Evolutionary conservation across 2,797 vertebrate genomes (phyloP).

Genomic region (Coregonus ussuriensis): DNA sequence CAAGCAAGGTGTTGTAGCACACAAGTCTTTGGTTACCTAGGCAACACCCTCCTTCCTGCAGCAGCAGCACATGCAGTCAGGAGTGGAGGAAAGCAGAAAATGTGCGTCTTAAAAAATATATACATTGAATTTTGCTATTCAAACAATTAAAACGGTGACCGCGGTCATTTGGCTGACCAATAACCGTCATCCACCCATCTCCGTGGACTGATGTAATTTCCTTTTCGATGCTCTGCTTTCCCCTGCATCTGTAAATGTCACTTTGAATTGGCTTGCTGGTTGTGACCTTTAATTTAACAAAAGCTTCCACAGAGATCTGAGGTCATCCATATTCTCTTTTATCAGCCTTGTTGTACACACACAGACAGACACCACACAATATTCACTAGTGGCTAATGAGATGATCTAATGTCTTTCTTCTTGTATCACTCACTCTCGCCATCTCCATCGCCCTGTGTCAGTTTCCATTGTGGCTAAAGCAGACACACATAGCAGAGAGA

Average conservation of each 20-base stretch:
- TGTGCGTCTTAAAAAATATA: not conserved
- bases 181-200: not conserved
- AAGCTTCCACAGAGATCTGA: conserved; percentile 13
- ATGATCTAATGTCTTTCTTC: not conserved
- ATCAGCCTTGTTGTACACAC: not conserved
- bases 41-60: too few relatives aligned
- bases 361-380: not conserved
- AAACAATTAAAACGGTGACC: too few relatives aligned
- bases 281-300: conserved; percentile 21
- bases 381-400: conserved; percentile 10
- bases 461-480: not conserved
- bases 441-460: not conserved
- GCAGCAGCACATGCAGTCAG: too few relatives aligned
- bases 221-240: conserved; percentile 6
- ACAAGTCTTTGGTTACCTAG: too few relatives aligned
- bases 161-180: too few relatives aligned
- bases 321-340: conserved; percentile 6
- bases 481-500: not conserved
- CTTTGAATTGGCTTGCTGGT: conserved; percentile 13
- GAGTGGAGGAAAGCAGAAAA: too few relatives aligned
- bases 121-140: not conserved
- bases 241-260: conserved; percentile 19
- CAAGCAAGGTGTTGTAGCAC: too few relatives aligned
- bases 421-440: not conserved
- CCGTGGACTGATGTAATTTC: conserved; percentile 3